Evolutionary conservation across 2,797 vertebrate genomes (phyloP).

Genomic region (Lagorchestes hirsutus): DNA sequence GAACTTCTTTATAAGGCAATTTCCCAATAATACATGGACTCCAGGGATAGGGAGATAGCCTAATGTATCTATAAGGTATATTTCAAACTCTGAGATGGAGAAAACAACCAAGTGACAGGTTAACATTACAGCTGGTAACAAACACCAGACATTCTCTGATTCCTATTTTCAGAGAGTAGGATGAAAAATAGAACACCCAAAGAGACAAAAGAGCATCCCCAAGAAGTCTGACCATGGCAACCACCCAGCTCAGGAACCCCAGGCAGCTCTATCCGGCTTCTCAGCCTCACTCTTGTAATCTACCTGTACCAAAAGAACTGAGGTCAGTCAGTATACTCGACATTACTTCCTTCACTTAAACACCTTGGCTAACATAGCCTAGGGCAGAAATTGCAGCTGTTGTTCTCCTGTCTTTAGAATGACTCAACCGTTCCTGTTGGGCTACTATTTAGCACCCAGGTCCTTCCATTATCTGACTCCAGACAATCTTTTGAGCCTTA

Average conservation of each 20-base stretch:
- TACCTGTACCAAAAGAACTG: neutral
- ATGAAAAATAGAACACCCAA: no score
- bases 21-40: neutral
- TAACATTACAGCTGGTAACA: neutral
- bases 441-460: neutral
- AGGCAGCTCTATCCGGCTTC: neutral
- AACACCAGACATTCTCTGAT: neutral
- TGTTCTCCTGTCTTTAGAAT: neutral
- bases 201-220: no score
- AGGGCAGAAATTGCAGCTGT: neutral
- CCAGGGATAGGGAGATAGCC: neutral
- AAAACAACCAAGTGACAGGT: neutral
- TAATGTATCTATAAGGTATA: neutral
- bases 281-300: neutral
- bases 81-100: neutral
- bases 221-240: neutral
- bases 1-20: neutral
- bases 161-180: no score
- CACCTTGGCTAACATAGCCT: neutral
- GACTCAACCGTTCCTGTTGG: neutral
- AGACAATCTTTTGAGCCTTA: neutral
- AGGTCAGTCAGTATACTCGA: neutral
- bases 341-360: neutral
- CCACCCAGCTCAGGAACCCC: neutral
- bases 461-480: neutral